phyloP scores from a whole-genome alignment of 2,888 invertebrate species.

The Halocaridina rubra region DNA sequence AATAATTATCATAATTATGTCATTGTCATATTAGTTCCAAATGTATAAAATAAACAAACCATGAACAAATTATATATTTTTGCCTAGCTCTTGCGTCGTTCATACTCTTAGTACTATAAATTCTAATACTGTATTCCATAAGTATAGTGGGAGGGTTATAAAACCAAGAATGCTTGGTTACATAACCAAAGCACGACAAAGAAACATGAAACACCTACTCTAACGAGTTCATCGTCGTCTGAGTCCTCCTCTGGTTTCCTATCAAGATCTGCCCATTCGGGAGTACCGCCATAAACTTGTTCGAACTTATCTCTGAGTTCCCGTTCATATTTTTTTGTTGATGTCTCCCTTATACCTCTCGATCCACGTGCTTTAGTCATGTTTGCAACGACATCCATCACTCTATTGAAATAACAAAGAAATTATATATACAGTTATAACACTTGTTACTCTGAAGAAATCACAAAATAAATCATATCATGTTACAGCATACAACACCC shows the following conservation, averaged over 20 bases:
- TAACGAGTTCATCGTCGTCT: constrained; percentile 40
- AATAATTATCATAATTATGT: too few relatives aligned
- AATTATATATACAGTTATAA: too few relatives aligned
- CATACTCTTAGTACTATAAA: not conserved
- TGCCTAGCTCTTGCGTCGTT: too few relatives aligned
- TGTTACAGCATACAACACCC: not conserved
- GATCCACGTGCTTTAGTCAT: constrained; percentile 19
- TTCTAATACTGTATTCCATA: not conserved
- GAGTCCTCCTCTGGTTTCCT: constrained; percentile 65
- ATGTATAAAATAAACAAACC: not conserved
- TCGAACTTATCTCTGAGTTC: constrained; percentile 77
- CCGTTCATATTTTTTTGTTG: constrained; percentile 34
- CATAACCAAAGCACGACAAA: too few relatives aligned
- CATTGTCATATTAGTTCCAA: not conserved
- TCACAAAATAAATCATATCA: not conserved
- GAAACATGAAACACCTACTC: not conserved
- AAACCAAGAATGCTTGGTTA: not conserved
- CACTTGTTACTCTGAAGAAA: too few relatives aligned
- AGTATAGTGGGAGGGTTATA: not conserved
- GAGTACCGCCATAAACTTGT: constrained; percentile 75
- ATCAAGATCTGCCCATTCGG: constrained; percentile 80
- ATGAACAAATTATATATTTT: not conserved
- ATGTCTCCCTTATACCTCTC: constrained; percentile 19
- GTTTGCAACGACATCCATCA: constrained; percentile 28
- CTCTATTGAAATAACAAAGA: constrained; percentile 25